Evolutionary conservation across 2,113 vertebrate species (phyloP), one percentile per base, ranked within the genome.

Genomic region (Grantiella picta): DNA sequence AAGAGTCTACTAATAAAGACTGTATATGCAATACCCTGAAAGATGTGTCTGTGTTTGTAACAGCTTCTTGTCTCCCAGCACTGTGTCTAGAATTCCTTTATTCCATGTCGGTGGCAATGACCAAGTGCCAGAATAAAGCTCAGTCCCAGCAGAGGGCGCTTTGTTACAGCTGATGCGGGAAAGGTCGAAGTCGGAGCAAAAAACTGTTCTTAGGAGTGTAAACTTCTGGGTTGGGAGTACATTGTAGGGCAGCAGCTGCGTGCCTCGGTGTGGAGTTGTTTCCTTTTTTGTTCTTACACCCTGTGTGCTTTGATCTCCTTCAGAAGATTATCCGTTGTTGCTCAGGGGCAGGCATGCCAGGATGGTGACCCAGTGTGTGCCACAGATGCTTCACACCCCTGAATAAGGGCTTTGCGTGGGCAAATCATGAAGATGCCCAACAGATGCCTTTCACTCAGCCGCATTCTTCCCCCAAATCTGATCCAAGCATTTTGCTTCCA

Each of bases 131-230:
- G 42, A 23, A 1, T 0, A 0, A 2, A 9, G 15, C 23, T 3
- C 3, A 8, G 49, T 13, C 5, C 89, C 98, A 90, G 87, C 49
- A 96, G 97, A 85, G 89, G 97, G 97, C 42, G 90, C 84, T 24
- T 56, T 33, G 29, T 5, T 15, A 33, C 86, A 85, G 84, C 86
- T 3, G 28, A 70, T 91, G 5, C 8, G 0, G 5, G 45, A 22
- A 7, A 1, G 9, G 7, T 1, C n/a, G 22, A 3, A 1, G 2
- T 3, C 3, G 5, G 50, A 23, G 24, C 29, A 4, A 2, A 4
- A 2, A 59, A 2, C 75, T 35, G 0, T 9, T 19, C 23, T 3
- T 7, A 0, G 0, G 1, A 0, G 12, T 5, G 12, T 7, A 0
- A 65, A 35, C 44, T 15, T 27, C 5, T 3, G 45, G 33, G 16